These are phyloP conservation scores for Tigriopus japonicus DNA, from an alignment of 1,140 invertebrate species.

Conservation along the genomic window DNA sequence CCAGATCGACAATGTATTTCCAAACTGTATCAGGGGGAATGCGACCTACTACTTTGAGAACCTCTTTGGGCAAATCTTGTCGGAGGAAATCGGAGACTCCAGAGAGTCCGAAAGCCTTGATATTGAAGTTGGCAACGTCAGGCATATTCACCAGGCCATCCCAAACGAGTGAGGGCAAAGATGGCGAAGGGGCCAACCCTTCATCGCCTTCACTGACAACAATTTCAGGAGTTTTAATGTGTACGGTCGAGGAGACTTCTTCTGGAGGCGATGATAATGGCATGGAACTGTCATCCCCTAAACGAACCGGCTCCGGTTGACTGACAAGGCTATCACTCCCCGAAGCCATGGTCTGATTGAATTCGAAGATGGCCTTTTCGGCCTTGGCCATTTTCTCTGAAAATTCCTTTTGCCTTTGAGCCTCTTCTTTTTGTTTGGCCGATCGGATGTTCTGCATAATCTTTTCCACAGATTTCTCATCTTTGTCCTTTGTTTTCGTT, in stretches of 20 bases:
- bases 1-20: constrained; percentile 81
- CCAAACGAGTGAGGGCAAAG: constrained; percentile 41
- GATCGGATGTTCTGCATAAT: no score
- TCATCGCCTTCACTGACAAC: background rate
- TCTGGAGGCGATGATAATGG: constrained; percentile 12
- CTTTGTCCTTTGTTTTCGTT: no score
- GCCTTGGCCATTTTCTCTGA: no score
- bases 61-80: constrained; percentile 44
- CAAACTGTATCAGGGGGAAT: constrained; percentile 76
- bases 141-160: constrained; percentile 70
- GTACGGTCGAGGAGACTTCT: constrained; percentile 37
- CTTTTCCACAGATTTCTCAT: background rate
- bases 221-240: constrained; percentile 27
- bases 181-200: background rate
- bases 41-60: constrained; percentile 72
- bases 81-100: constrained; percentile 45
- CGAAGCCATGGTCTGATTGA: no score
- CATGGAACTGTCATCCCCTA: no score
- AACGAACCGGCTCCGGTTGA: no score
- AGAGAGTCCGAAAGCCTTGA: constrained; percentile 41
- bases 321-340: no score
- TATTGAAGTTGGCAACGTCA: constrained; percentile 70
- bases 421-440: no score
- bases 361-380: no score
- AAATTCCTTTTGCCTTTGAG: no score